Percentiles rank a stretch among this genome's conserved stretches.
Evolutionary conservation across 2,113 vertebrate genomes (phyloP).

Genomic region (Crotalus viridis): DNA sequence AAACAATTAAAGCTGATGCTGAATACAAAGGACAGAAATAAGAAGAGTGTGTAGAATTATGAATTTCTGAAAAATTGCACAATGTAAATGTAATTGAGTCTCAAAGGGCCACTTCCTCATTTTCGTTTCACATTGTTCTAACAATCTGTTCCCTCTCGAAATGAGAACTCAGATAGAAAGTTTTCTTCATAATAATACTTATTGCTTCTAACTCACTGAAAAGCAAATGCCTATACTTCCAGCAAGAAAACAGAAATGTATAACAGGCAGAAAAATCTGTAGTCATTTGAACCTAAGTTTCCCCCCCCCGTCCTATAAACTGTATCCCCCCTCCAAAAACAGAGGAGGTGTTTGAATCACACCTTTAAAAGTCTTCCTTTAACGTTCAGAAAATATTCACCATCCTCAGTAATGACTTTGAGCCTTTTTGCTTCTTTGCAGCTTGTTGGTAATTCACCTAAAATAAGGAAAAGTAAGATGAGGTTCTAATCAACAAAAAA

Average conservation of each 20-base stretch:
- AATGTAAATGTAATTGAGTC: background rate
- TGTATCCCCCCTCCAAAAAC: background rate
- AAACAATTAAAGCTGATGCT: background rate
- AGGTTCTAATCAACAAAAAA: background rate
- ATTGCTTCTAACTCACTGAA: background rate
- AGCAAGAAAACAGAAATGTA: background rate
- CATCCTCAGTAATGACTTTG: slow-evolving; percentile 73
- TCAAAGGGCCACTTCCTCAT: background rate
- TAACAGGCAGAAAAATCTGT: too few species aligned
- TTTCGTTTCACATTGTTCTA: background rate
- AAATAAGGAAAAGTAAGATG: slow-evolving; percentile 47
- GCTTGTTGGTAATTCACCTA: slow-evolving; percentile 84
- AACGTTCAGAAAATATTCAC: slow-evolving; percentile 84
- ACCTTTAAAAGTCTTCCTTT: slow-evolving; percentile 87
- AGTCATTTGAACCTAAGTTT: background rate
- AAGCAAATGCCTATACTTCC: background rate
- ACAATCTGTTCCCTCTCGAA: background rate
- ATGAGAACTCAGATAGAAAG: background rate
- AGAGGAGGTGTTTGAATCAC: slow-evolving; percentile 13
- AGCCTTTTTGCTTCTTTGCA: slow-evolving; percentile 80
- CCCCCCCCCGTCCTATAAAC: background rate
- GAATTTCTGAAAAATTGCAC: background rate
- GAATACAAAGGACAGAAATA: background rate
- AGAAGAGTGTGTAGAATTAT: accelerated
- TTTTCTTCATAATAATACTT: background rate